phyloP scores from a whole-genome alignment of 2,888 invertebrate genomes.

The Lasius platythorax region DNA sequence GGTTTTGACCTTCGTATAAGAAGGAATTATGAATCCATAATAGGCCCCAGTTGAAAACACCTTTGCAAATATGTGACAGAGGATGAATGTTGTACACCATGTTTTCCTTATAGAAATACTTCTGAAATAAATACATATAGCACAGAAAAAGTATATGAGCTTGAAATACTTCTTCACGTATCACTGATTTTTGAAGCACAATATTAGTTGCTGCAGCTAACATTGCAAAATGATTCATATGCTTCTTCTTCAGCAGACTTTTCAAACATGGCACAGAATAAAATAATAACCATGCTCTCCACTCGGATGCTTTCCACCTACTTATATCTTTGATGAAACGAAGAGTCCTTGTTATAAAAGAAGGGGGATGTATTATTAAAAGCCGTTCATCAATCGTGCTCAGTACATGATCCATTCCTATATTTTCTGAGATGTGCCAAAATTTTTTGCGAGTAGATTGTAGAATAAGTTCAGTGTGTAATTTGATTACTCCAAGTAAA shows the following conservation, averaged over 20 bases:
- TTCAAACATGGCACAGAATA: conserved; percentile 38
- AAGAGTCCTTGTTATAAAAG: conserved; percentile 23
- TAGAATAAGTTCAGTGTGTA: conserved; percentile 20
- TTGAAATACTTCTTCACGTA: conserved; percentile 12
- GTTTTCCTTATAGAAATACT: conserved; percentile 16
- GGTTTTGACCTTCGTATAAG: conserved; percentile 25
- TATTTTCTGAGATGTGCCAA: conserved; percentile 15
- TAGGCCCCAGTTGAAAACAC: conserved; percentile 23
- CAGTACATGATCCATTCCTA: not conserved
- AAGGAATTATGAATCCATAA: conserved; percentile 37
- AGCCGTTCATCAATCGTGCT: conserved; percentile 14
- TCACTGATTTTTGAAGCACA: conserved; percentile 21
- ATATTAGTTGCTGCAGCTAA: conserved; percentile 30
- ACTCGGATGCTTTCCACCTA: conserved; percentile 35
- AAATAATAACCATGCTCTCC: conserved; percentile 38
- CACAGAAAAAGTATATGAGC: conserved; percentile 22
- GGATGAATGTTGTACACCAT: conserved; percentile 37
- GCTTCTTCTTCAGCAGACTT: conserved; percentile 9
- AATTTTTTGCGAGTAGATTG: conserved; percentile 21
- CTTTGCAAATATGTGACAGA: conserved; percentile 33
- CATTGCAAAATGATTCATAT: conserved; percentile 14
- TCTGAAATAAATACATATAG: conserved; percentile 28
- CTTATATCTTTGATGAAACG: conserved; percentile 9
- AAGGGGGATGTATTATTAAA: conserved; percentile 19
- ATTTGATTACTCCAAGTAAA: conserved; percentile 30